Evolutionary conservation across 2,797 vertebrate genomes (phyloP).

Genomic region (Clarias pachynema): DNA sequence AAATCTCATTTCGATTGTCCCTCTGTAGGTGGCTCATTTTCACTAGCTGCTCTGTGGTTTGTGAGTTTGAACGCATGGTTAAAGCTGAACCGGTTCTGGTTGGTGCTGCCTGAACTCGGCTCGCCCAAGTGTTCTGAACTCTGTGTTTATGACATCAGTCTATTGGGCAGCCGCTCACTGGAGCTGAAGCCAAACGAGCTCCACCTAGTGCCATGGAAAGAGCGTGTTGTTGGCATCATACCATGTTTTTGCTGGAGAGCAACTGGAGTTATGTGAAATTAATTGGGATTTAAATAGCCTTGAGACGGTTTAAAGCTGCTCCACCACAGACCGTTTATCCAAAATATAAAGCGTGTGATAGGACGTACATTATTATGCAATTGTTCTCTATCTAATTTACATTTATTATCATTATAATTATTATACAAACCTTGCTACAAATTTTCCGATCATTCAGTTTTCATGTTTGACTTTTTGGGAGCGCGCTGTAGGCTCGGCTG

Average conservation of each 20-base stretch:
- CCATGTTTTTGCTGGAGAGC: background rate
- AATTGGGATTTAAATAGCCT: background rate
- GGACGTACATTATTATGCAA: too few relatives aligned
- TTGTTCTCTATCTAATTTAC: too few relatives aligned
- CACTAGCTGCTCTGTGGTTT: background rate
- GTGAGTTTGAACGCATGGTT: background rate
- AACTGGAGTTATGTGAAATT: background rate
- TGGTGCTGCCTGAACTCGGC: background rate
- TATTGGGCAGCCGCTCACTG: background rate
- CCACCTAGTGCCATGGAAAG: background rate
- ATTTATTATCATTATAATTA: too few relatives aligned
- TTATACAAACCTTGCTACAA: too few relatives aligned
- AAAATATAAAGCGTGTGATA: too few relatives aligned
- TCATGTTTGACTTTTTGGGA: too few relatives aligned
- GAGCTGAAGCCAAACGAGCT: constrained; percentile 7
- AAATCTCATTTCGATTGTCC: background rate
- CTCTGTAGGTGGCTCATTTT: background rate
- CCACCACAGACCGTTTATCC: too few relatives aligned
- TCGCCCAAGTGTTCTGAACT: background rate
- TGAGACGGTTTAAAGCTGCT: too few relatives aligned
- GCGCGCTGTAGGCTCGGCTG: background rate
- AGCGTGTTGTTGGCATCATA: background rate
- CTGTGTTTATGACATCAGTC: background rate
- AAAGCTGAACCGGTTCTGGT: background rate
- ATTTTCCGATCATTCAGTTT: background rate